These are phyloP conservation scores for Artemia sinica DNA, from an alignment of 2,888 invertebrate species.

Conservation along the genomic window DNA sequence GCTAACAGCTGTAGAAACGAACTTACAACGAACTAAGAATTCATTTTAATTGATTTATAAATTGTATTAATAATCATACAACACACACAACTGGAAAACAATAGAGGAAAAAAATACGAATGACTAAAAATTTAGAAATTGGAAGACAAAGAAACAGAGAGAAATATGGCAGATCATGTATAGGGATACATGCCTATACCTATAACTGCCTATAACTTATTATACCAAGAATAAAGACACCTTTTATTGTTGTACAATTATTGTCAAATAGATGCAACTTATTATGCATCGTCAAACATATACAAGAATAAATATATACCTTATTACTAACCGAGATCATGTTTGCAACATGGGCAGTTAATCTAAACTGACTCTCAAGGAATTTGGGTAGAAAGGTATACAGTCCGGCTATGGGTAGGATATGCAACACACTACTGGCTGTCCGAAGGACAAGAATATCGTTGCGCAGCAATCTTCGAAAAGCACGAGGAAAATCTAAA, in stretches of 20 bases:
- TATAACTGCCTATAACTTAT: no score
- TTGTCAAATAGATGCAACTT: constrained; percentile 8
- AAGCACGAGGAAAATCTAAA: constrained; percentile 53
- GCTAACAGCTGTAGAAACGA: no score
- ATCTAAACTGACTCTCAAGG: constrained; percentile 73
- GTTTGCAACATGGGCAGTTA: constrained; percentile 73
- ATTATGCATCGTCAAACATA: not conserved
- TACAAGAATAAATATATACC: constrained; percentile 13
- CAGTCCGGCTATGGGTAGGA: constrained; percentile 74
- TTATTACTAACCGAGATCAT: constrained; percentile 52
- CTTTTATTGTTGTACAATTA: not conserved
- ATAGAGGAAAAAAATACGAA: no score
- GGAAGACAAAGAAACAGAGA: no score
- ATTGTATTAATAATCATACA: no score
- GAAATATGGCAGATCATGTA: no score
- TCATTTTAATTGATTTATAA: no score
- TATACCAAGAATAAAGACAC: not conserved
- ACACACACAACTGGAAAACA: no score
- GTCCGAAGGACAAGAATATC: constrained; percentile 80
- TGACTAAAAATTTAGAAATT: no score
- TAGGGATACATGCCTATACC: no score
- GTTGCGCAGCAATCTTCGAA: constrained; percentile 62
- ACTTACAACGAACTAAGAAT: no score
- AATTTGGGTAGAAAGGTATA: constrained; percentile 87
- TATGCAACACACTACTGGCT: constrained; percentile 71